A percentile compares a stretch with the other conserved stretches of the same genome.
These are phyloP conservation scores for Anguilla marmorata DNA, from an alignment of 2,797 vertebrate genomes.

Conservation along the genomic window DNA sequence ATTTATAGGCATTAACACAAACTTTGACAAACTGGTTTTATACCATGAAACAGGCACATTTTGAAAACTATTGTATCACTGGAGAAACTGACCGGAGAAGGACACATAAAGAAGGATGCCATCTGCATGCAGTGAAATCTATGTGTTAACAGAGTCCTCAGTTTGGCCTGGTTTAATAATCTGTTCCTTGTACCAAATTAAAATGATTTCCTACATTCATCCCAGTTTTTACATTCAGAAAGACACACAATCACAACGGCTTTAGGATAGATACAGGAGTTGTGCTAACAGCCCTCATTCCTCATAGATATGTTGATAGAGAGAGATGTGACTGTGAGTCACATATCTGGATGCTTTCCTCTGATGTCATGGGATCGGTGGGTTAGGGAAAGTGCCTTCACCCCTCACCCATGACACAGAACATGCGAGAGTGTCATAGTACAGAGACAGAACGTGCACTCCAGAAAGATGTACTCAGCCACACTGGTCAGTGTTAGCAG, in stretches of 20 bases:
- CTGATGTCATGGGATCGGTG: not conserved
- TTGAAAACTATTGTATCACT: too few relatives aligned
- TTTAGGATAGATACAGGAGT: not conserved
- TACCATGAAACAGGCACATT: not conserved
- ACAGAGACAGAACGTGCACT: slow-evolving; percentile 35
- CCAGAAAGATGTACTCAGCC: not conserved
- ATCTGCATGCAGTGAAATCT: too few relatives aligned
- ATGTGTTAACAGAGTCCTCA: not conserved
- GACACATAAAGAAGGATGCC: too few relatives aligned
- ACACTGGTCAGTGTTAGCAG: not conserved
- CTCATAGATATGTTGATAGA: not conserved
- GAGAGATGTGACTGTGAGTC: not conserved
- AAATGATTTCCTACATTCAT: not conserved
- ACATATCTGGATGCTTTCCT: not conserved
- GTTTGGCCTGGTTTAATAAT: not conserved
- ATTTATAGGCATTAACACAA: not conserved
- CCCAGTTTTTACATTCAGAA: not conserved
- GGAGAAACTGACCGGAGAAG: too few relatives aligned
- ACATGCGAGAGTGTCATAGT: slow-evolving; percentile 59
- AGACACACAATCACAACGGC: not conserved
- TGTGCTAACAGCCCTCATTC: not conserved
- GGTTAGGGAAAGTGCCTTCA: slow-evolving; percentile 49
- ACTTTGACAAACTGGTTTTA: not conserved
- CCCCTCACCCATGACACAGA: slow-evolving; percentile 50
- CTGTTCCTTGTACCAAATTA: not conserved